These are phyloP conservation scores for Arrhamphus sclerolepis DNA, from an alignment of 2,797 vertebrate species.

Conservation along the genomic window DNA sequence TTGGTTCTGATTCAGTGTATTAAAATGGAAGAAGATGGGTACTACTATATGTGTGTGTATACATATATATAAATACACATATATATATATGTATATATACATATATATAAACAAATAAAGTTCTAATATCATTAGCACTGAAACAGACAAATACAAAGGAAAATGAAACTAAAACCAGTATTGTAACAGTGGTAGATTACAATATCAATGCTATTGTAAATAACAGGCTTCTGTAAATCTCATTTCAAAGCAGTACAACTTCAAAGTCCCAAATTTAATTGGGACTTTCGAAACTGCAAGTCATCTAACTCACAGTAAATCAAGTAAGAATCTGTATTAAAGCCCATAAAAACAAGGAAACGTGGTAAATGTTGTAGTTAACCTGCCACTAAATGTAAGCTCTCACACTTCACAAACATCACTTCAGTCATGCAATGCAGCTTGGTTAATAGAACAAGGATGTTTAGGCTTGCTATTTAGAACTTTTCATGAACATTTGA, in stretches of 20 bases:
- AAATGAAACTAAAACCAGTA: conserved; percentile 17
- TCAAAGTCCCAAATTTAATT: conserved; percentile 11
- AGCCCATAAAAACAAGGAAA: conserved; percentile 16
- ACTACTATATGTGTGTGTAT: conserved; percentile 22
- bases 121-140: conserved; percentile 31
- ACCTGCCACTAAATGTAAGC: conserved; percentile 33
- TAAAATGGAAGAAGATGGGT: conserved; percentile 66
- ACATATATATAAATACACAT: too few relatives aligned
- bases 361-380: conserved; percentile 36
- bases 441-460: conserved; percentile 25
- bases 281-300: conserved; percentile 34
- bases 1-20: conserved; percentile 70
- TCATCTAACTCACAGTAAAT: conserved; percentile 45
- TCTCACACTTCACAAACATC: conserved; percentile 35
- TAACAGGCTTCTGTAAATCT: conserved; percentile 22
- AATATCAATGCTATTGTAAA: conserved; percentile 47
- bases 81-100: conserved; percentile 5
- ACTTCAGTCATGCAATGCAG: conserved; percentile 53
- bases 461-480: conserved; percentile 12
- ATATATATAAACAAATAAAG: conserved; percentile 31
- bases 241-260: conserved; percentile 28
- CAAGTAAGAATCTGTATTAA: conserved; percentile 30
- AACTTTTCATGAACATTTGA: conserved; percentile 10
- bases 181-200: conserved; percentile 32
- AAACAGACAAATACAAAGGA: conserved; percentile 19